A percentile compares a stretch with the other conserved stretches of the same genome.
Evolutionary conservation across 2,797 vertebrate species (phyloP).

Genomic region (Hylomyscus alleni): DNA sequence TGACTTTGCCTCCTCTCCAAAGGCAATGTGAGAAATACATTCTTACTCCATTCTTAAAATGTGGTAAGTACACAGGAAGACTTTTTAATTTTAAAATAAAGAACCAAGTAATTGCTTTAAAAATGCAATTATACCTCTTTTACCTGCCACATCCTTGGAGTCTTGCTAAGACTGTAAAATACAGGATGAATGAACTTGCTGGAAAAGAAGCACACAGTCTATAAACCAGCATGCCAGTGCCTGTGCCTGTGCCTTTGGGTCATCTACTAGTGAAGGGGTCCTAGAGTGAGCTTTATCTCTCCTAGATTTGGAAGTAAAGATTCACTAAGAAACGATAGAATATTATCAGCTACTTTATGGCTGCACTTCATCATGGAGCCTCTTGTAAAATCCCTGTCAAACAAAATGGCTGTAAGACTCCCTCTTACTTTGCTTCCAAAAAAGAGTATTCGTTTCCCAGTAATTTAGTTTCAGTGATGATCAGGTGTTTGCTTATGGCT

Average conservation of each 20-base stretch:
- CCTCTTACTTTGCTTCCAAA: constrained; percentile 69
- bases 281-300: background rate
- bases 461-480: constrained; percentile 68
- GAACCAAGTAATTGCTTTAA: constrained; percentile 62
- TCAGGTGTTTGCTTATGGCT: constrained; percentile 42
- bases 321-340: background rate
- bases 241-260: background rate
- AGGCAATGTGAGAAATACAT: constrained; percentile 27
- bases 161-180: constrained; percentile 52
- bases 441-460: constrained; percentile 71
- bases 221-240: background rate
- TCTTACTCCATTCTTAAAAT: constrained; percentile 64
- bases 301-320: constrained; percentile 23
- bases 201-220: constrained; percentile 36
- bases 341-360: constrained; percentile 49
- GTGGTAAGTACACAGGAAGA: constrained; percentile 11
- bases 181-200: constrained; percentile 13
- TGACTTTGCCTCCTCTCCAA: background rate
- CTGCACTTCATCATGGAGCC: constrained; percentile 41
- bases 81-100: constrained; percentile 41
- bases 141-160: constrained; percentile 58
- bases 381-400: constrained; percentile 64
- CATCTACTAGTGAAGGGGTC: background rate
- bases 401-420: constrained; percentile 51
- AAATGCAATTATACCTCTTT: constrained; percentile 46